Evolutionary conservation across 2,888 invertebrate species (phyloP).

Genomic region (Steromphala cineraria): DNA sequence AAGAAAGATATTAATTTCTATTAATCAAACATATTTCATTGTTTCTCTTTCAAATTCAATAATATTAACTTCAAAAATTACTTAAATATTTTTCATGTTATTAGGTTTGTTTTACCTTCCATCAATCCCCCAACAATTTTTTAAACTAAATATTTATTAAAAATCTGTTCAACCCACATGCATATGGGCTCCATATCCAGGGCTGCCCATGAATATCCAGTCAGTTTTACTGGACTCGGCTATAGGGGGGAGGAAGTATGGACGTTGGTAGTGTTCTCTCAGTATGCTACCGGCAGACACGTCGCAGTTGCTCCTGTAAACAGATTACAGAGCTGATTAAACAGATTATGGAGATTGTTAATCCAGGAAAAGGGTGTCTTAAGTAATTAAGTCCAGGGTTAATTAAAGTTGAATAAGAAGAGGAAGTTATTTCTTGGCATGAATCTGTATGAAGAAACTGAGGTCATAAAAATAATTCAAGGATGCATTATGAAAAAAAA

Average conservation of each 20-base stretch:
- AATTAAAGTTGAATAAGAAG: neutral
- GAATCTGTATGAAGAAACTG: neutral
- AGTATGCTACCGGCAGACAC: constrained; percentile 86
- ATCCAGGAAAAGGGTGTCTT: neutral
- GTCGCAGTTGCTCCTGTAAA: constrained; percentile 92
- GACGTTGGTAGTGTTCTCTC: constrained; percentile 82
- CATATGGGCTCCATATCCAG: constrained; percentile 95
- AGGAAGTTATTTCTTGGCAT: neutral
- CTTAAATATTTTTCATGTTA: no score
- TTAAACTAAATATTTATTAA: no score
- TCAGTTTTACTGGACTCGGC: constrained; percentile 93
- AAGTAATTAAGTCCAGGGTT: neutral
- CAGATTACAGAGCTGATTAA: neutral
- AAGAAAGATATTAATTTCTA: no score
- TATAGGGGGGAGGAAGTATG: constrained; percentile 90
- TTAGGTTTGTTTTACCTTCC: no score
- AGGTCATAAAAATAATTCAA: neutral
- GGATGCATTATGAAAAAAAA: no score
- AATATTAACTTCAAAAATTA: no score
- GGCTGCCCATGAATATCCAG: constrained; percentile 98
- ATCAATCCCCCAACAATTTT: no score
- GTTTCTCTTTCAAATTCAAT: no score
- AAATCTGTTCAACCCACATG: constrained; percentile 81
- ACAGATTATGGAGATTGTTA: neutral
- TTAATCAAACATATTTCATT: no score